Base-by-base conservation (phyloP, 2,797 vertebrate genomes). In the Odontamblyopus rebecca region DNA sequence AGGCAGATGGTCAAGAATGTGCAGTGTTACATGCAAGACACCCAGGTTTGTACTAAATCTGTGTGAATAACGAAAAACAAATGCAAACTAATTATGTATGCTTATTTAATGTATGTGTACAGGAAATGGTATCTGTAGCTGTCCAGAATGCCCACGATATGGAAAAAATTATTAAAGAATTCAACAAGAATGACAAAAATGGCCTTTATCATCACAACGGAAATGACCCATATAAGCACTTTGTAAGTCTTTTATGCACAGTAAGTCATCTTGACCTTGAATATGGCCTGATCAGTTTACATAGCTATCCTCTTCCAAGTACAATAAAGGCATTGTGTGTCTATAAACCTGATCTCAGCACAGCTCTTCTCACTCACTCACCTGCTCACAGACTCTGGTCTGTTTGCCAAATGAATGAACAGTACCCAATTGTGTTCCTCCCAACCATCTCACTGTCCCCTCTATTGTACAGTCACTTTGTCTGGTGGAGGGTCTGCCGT, bases 1-100 rank as follows among this genome's bases (percentile, higher is more conserved):
- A 95, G 95, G 83, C 90, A 89, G 48, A 94, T 96, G 26, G 87
- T 95, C 72, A 99, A 95, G 92, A 97, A 98, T 62, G 87, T 96
- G 75, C 93, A 93, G 0, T 91, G 88, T 72, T 97, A 93, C 76
- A 90, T 94, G 0, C 94, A 95, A 38, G 82, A 94, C 18, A 85
- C 93, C 50, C 95, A 97, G 96, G 97, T 98, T 56, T 62, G 65
- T 32, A 38, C 6, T 4, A 53, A 30, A 53, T 67, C 50, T 19
- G 1, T 19, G 7, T 6, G 19, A 35, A 38, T 9, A 38, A 38
- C 2, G 0, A 38, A 38, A 38, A 30, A 27, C 11, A n/a, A 30
- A 32, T 35, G 1, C 6, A 27, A 19, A 60, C 61, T 13, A 61
- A 35, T 19, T 27, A 18, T 44, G 1, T 32, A 0, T 12, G 54